Conservation (phyloP, 2,888 invertebrate species). For the Dascillus cervinus region DNA sequence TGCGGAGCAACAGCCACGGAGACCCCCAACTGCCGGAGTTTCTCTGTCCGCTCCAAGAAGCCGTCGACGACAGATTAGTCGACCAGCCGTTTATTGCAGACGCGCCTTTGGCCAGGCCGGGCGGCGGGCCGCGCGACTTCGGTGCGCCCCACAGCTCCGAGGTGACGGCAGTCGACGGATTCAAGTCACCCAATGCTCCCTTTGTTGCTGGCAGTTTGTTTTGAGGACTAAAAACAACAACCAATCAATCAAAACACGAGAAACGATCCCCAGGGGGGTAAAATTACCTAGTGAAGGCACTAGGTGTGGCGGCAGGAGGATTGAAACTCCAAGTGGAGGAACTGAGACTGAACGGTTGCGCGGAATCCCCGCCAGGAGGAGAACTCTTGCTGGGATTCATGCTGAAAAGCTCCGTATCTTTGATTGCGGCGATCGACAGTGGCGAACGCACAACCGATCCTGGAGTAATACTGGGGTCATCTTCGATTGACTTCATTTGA, state of each 20-base stretch:
- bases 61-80: constrained; percentile 38
- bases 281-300: constrained; percentile 56
- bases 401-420: constrained; percentile 78
- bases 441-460: constrained; percentile 87
- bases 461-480: constrained; percentile 95
- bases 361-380: constrained; percentile 63
- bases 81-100: constrained; percentile 46
- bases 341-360: constrained; percentile 57
- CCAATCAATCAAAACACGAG: constrained; percentile 1
- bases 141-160: constrained; percentile 61
- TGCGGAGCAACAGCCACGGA: constrained; percentile 80
- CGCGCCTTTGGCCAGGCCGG: constrained; percentile 51
- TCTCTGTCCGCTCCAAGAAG: constrained; percentile 44
- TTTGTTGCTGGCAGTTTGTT: constrained; percentile 45
- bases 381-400: constrained; percentile 61
- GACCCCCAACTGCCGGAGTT: constrained; percentile 42
- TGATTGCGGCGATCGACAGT: constrained; percentile 78
- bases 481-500: constrained; percentile 91
- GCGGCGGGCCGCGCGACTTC: constrained; percentile 60
- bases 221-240: constrained; percentile 35
- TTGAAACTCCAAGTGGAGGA: constrained; percentile 89
- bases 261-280: too few relatives aligned
- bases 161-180: constrained; percentile 52
- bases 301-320: constrained; percentile 57
- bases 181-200: constrained; percentile 53